Base-by-base conservation (phyloP, 2,797 vertebrate species). In the Rousettus madagascariensis region DNA sequence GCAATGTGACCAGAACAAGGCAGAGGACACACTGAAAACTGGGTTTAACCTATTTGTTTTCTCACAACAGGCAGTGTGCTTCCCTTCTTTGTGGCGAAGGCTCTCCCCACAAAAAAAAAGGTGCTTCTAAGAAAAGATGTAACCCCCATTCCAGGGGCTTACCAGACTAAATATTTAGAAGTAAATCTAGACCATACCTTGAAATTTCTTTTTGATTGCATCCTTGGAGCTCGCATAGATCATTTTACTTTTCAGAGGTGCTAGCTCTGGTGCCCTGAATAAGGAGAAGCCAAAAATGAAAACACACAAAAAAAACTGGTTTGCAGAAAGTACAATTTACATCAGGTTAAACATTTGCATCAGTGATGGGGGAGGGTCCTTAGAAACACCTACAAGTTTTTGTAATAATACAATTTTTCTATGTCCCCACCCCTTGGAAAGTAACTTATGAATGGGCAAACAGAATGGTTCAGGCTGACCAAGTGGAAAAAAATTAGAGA, bases 151-250 rank as follows among this genome's bases (percentile, higher is more conserved):
- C 49, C 57, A 51, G 9, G 30, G 51, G 36, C 17, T 80, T 16
- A 24, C 13, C 26, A 69, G 1, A 63, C 26, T 51, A 43, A 61
- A 36, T 63, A 41, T 38, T 8, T 77, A 24, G 5, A 86, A 8
- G 28, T 33, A 49, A 78, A 75, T 33, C 24, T 36, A 94, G 30
- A 38, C 57, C 95, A 0, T 98, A 99, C 99, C 99, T 94, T 79
- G 53, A n/a, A 99, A 71, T 79, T 97, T 96, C 80, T 97, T 96
- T 95, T 97, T 98, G 57, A 99, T 95, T 65, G 98, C 97, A 15
- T 96, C 97, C 97, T 99, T 99, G 92, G 99, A 99, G 97, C 98
- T 98, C 3, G 99, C 98, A 0, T 99, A 99, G 46, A 97, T 75
- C 99, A 99, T 99, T 98, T 98, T 99, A 11, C 96, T 96, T 97